Conservation (phyloP, 1,140 invertebrate genomes). For the Halesus radiatus region DNA sequence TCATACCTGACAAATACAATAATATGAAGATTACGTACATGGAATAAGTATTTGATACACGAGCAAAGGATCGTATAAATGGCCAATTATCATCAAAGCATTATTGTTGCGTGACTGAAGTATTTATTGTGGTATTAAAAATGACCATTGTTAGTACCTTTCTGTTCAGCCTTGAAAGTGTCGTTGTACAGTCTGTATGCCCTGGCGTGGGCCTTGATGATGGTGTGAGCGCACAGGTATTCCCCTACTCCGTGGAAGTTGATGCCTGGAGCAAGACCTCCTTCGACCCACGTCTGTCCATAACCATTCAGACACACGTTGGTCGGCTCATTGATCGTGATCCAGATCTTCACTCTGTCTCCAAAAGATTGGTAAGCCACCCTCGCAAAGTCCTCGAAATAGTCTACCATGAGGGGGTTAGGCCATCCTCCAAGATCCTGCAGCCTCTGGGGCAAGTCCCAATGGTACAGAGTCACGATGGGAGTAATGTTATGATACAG, state of each 20-base stretch:
- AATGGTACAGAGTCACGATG: conserved; percentile 61
- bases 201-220: conserved; percentile 65
- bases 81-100: too few species aligned
- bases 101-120: too few species aligned
- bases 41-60: too few species aligned
- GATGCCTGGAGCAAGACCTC: conserved; percentile 61
- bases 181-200: conserved; percentile 60
- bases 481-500: conserved; percentile 67
- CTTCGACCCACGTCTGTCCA: conserved; percentile 63
- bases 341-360: conserved; percentile 67
- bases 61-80: too few species aligned
- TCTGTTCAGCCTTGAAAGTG: conserved; percentile 61
- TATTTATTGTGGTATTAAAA: too few species aligned
- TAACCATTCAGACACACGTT: conserved; percentile 64
- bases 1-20: too few species aligned
- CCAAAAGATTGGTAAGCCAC: conserved; percentile 69
- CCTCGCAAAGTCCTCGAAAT: conserved; percentile 71
- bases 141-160: conserved; percentile 33
- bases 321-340: conserved; percentile 71
- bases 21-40: too few species aligned
- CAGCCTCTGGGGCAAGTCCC: conserved; percentile 60
- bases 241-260: conserved; percentile 64
- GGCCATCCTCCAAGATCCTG: conserved; percentile 57
- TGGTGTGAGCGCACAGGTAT: conserved; percentile 68
- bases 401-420: conserved; percentile 60